These are phyloP conservation scores for Pocota personata DNA, from an alignment of 2,888 invertebrate species.

Conservation along the genomic window DNA sequence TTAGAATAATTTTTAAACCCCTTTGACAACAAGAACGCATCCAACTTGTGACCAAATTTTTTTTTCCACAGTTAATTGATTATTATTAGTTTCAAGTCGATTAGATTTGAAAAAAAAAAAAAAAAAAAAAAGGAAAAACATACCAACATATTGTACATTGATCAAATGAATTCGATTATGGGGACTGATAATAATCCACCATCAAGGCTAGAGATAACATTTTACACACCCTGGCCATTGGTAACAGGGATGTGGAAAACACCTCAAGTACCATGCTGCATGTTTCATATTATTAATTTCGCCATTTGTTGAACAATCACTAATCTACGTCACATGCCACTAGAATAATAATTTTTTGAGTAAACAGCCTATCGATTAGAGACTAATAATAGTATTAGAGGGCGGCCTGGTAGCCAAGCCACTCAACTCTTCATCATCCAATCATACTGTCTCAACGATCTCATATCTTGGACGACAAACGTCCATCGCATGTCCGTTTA, in stretches of 20 bases:
- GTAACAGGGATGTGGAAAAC: conserved; percentile 40
- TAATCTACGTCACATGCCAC: conserved; percentile 41
- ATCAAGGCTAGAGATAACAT: conserved; percentile 34
- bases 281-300: conserved; percentile 39
- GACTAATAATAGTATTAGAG: conserved; percentile 36
- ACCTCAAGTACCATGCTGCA: conserved; percentile 17
- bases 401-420: conserved; percentile 29
- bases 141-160: conserved; percentile 7
- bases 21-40: conserved; percentile 38
- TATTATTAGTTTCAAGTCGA: conserved; percentile 39
- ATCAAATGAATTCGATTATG: conserved; percentile 25
- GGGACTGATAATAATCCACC: conserved; percentile 31
- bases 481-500: background rate
- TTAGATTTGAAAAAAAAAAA: conserved; percentile 22
- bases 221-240: conserved; percentile 34
- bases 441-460: conserved; percentile 39
- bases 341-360: conserved; percentile 36
- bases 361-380: conserved; percentile 43
- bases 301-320: conserved; percentile 36
- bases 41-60: background rate
- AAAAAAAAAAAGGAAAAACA: too few species aligned
- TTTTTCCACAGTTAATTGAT: conserved; percentile 21
- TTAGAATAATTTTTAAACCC: background rate
- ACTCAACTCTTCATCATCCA: conserved; percentile 10
- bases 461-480: conserved; percentile 5